Evolutionary conservation across 2,888 invertebrate genomes (phyloP), one percentile per base, ranked within the genome.

Genomic region (Agrochola lychnidis): DNA sequence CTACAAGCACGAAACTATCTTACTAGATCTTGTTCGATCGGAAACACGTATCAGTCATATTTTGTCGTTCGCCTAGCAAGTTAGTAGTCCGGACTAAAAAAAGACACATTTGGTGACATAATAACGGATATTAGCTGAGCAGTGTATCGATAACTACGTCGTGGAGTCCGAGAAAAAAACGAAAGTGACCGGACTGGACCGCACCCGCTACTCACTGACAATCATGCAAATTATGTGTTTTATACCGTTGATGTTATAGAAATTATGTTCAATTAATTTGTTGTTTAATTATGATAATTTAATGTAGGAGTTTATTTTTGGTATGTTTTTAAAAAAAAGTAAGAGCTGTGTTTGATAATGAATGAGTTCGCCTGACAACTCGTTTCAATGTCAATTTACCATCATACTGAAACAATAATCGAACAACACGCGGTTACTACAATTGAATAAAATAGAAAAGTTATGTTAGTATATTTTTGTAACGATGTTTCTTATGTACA

Each of bases 121-220:
- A 87, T 76, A 85, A 69, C 85, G 76, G 85, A 83, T 77, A 84
- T 83, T 76, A 81, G 63, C 45, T 25, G 64, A 69, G 22, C 53
- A 62, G 63, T 56, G 68, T 57, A 67, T 66, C 25, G 30, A 51
- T 88, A 83, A 85, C 69, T 77, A 73, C n/a, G 62, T 56, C 57
- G 56, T 51, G 68, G 4, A 77, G 59, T 79, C 36, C 61, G 82
- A 79, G 81, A 74, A 88, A 83, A 84, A 85, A 85, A 80, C 71
- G 88, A 87, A 87, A 87, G 87, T 87, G 78, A 68, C 36, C 61
- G 14, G 67, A 78, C 83, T 14, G 70, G 59, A 14, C 57, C 51
- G 42, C 63, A 19, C 67, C 63, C 74, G 74, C 40, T 45, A 64
- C 64, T 56, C 5, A 57, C 57, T 25, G 19, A 56, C 62, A 42